Conservation (phyloP, 2,113 vertebrate genomes). For the Pseudonaja textilis region DNA sequence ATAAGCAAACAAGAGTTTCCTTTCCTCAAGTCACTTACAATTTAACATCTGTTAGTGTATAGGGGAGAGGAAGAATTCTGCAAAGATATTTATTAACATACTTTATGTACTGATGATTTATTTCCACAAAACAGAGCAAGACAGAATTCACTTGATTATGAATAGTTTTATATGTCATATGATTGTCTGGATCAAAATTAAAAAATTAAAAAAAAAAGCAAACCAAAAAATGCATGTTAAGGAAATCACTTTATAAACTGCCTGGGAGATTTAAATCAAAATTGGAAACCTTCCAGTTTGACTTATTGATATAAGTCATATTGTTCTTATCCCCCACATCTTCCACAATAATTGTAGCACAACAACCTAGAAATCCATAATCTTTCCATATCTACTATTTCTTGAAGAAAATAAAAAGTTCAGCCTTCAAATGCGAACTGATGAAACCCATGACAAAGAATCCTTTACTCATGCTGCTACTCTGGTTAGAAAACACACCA, state of each 20-base stretch:
- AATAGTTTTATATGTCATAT: background rate
- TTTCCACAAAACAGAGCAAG: background rate
- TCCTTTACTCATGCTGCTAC: background rate
- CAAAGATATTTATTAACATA: background rate
- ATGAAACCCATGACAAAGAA: background rate
- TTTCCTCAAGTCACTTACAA: background rate
- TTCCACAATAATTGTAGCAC: background rate
- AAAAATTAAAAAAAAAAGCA: background rate
- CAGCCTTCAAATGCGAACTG: background rate
- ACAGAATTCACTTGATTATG: background rate
- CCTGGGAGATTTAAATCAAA: slow-evolving; percentile 16
- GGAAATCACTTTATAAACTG: slow-evolving; percentile 15
- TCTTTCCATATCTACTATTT: background rate
- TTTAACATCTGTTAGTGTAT: background rate
- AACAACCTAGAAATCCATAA: slow-evolving; percentile 18
- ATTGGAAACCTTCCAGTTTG: slow-evolving; percentile 3
- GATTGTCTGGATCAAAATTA: background rate
- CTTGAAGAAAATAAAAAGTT: slow-evolving; percentile 18
- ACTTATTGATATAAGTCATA: background rate
- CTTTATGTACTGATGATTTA: background rate
- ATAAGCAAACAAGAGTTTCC: background rate
- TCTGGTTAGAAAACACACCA: background rate
- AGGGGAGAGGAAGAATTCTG: background rate
- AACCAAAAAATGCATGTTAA: background rate
- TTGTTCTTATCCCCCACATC: background rate